A percentile compares a stretch with the other conserved stretches of the same genome.
phyloP scores from a whole-genome alignment of 2,888 invertebrate genomes.

The Seira ritae region DNA sequence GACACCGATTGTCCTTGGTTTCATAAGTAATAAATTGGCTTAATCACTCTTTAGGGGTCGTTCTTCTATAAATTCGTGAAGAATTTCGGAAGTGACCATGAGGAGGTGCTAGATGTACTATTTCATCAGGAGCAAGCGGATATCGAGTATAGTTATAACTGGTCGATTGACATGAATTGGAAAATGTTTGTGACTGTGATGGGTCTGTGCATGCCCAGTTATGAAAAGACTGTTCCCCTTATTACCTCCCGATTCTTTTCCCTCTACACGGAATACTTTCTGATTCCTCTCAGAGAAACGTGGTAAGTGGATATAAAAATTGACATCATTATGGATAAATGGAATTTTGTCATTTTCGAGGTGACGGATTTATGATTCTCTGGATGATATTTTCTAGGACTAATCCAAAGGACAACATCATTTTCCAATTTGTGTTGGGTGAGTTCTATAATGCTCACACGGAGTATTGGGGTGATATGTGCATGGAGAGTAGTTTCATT shows the following conservation, averaged over 20 bases:
- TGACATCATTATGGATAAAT: not conserved
- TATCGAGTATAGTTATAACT: slow-evolving; percentile 59
- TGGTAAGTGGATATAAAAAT: slow-evolving; percentile 43
- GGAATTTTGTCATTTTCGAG: not conserved
- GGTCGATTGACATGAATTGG: slow-evolving; percentile 62
- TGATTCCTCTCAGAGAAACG: slow-evolving; percentile 61
- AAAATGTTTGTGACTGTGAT: slow-evolving; percentile 64
- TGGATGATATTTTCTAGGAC: slow-evolving; percentile 31
- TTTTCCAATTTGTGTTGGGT: slow-evolving; percentile 64
- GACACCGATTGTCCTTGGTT: not conserved
- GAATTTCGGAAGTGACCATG: slow-evolving; percentile 1
- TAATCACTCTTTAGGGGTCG: not conserved
- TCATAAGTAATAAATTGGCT: not conserved
- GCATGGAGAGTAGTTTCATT: slow-evolving; percentile 63
- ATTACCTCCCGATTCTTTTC: slow-evolving; percentile 59
- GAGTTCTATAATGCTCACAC: slow-evolving; percentile 61
- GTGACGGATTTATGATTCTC: not conserved
- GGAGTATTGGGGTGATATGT: slow-evolving; percentile 57
- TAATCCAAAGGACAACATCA: slow-evolving; percentile 57
- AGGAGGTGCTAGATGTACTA: slow-evolving; percentile 21
- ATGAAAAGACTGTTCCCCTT: slow-evolving; percentile 57
- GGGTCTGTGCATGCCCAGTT: slow-evolving; percentile 60
- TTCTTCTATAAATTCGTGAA: slow-evolving; percentile 30
- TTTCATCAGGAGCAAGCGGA: slow-evolving; percentile 61
- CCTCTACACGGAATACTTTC: slow-evolving; percentile 63